Conservation (phyloP, 2,113 vertebrate genomes). For the Macrotus californicus region DNA sequence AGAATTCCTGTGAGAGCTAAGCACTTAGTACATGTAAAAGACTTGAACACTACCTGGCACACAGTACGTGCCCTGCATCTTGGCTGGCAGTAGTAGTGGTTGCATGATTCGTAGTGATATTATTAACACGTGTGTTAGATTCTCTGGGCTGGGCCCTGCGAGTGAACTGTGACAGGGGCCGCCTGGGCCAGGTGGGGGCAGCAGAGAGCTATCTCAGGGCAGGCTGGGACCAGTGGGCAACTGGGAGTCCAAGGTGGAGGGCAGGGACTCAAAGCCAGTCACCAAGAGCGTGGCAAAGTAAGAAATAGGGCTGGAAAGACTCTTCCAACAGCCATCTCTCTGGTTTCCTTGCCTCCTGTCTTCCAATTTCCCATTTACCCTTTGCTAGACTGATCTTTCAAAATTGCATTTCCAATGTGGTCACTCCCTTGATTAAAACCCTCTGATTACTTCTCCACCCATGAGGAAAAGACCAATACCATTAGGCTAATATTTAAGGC, state of each 20-base stretch:
- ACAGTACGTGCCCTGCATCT: background rate
- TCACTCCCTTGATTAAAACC: background rate
- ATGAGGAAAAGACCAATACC: background rate
- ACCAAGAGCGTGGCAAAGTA: background rate
- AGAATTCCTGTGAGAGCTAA: background rate
- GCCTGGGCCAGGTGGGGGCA: slow-evolving; percentile 67
- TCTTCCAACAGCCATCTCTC: background rate
- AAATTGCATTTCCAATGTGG: background rate
- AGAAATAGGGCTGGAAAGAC: background rate
- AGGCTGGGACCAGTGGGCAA: slow-evolving; percentile 8
- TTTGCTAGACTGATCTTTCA: background rate
- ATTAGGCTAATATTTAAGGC: background rate
- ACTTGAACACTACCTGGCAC: background rate
- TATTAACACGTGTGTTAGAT: background rate
- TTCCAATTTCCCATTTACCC: background rate
- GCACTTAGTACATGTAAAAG: background rate
- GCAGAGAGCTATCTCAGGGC: slow-evolving; percentile 69
- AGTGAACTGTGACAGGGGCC: background rate
- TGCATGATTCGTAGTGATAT: background rate
- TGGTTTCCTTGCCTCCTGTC: background rate
- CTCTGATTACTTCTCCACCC: background rate
- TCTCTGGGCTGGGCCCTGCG: background rate
- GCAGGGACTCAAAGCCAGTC: background rate
- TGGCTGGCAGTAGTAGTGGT: background rate
- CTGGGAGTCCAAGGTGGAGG: background rate